These are phyloP conservation scores for Pantala flavescens DNA, from an alignment of 1,140 invertebrate species.

Conservation along the genomic window DNA sequence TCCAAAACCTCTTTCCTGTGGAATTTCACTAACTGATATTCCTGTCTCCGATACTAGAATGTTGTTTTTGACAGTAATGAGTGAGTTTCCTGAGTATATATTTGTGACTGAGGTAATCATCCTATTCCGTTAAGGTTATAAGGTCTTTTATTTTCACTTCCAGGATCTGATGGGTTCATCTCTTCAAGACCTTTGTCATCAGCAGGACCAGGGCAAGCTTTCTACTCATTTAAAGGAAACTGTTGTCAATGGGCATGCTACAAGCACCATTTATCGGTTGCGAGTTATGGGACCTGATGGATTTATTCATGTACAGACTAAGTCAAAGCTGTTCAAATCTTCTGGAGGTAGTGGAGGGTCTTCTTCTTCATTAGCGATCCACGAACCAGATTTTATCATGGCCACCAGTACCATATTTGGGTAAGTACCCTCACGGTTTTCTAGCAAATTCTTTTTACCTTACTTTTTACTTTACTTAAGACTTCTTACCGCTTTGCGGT, in stretches of 20 bases:
- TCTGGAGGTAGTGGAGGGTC: conserved; percentile 30
- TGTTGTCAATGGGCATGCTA: conserved; percentile 50
- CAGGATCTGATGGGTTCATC: conserved; percentile 52
- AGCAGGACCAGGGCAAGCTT: conserved; percentile 56
- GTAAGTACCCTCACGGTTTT: neutral
- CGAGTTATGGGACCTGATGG: conserved; percentile 58
- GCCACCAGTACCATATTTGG: conserved; percentile 73
- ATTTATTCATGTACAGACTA: conserved; percentile 75
- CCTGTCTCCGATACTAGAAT: no score
- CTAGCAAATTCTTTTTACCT: no score
- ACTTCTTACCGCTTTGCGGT: no score
- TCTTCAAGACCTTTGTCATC: conserved; percentile 69
- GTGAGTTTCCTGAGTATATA: no score
- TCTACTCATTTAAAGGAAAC: conserved; percentile 65
- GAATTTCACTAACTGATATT: no score
- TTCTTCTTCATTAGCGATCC: conserved; percentile 10
- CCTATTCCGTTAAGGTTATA: no score
- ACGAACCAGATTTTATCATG: conserved; percentile 78
- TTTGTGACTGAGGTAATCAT: no score
- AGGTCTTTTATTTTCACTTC: conserved; percentile 17
- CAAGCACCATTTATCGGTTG: conserved; percentile 66
- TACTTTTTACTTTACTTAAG: no score
- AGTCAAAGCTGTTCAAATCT: conserved; percentile 70
- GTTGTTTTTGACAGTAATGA: no score
- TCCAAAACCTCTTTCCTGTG: no score